A percentile compares a stretch with the other conserved stretches of the same genome.
These are phyloP conservation scores for Puntigrus tetrazona DNA, from an alignment of 2,113 vertebrate genomes.

Conservation along the genomic window DNA sequence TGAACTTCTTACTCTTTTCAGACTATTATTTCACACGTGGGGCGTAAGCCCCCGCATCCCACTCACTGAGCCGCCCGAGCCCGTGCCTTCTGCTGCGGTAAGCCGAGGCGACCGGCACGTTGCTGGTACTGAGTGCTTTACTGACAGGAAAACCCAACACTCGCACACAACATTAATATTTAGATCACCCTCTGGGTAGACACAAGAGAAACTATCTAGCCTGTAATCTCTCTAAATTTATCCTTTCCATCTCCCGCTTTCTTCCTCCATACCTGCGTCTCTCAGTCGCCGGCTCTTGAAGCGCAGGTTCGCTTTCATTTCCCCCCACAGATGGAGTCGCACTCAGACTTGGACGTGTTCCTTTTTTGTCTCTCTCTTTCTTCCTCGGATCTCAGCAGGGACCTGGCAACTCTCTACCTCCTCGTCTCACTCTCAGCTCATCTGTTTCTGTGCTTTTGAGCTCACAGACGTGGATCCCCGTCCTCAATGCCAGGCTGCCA, in stretches of 20 bases:
- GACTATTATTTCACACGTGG: not conserved
- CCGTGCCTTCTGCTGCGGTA: not conserved
- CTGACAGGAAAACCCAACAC: not conserved
- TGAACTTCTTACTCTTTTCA: not conserved
- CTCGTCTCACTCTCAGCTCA: constrained; percentile 28
- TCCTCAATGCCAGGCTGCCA: constrained; percentile 47
- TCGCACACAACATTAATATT: constrained; percentile 11
- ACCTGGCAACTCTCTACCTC: constrained; percentile 18
- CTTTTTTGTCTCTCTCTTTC: constrained; percentile 44
- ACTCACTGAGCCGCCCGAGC: not conserved
- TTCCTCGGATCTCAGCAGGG: constrained; percentile 28
- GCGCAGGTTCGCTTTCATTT: not conserved
- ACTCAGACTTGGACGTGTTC: constrained; percentile 27
- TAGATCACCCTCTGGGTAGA: constrained; percentile 13
- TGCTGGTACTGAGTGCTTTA: not conserved
- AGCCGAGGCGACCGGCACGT: not conserved
- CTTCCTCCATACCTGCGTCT: constrained; percentile 1
- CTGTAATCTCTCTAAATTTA: not conserved
- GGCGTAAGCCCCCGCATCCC: not conserved
- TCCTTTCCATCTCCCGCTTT: not conserved
- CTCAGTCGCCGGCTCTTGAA: not conserved
- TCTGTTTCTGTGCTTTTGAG: constrained; percentile 44
- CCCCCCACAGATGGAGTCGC: constrained; percentile 25
- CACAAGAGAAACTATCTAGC: not conserved
- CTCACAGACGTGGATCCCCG: constrained; percentile 56